These are phyloP conservation scores for Adoxophyes honmai DNA, from an alignment of 1,140 invertebrate species.

Conservation along the genomic window DNA sequence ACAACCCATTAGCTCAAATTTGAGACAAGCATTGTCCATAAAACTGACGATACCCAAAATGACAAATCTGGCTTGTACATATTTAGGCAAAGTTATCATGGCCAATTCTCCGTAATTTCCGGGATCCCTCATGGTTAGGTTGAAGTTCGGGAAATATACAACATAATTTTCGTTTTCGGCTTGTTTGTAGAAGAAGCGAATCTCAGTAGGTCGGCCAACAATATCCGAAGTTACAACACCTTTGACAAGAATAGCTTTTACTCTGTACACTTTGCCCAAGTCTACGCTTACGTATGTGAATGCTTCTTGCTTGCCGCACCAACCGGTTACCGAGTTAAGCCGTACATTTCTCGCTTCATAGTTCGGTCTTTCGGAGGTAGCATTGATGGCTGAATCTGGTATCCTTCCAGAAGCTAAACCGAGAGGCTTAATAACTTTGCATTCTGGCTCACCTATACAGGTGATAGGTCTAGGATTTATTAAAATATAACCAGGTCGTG, in stretches of 20 bases:
- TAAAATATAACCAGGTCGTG: constrained; percentile 93
- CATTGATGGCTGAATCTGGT: constrained; percentile 97
- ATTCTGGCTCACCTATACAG: constrained; percentile 95
- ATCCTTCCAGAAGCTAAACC: constrained; percentile 94
- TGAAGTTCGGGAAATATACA: constrained; percentile 97
- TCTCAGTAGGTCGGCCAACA: constrained; percentile 95
- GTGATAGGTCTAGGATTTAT: constrained; percentile 94
- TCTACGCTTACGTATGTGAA: constrained; percentile 98
- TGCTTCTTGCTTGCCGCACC: constrained; percentile 96
- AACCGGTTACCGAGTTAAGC: constrained; percentile 95
- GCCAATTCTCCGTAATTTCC: constrained; percentile 92
- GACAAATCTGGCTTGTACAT: constrained; percentile 94
- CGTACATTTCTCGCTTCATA: constrained; percentile 94
- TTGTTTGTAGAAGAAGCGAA: constrained; percentile 98
- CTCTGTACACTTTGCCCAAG: constrained; percentile 91
- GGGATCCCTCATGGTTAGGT: constrained; percentile 93
- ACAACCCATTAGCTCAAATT: constrained; percentile 97
- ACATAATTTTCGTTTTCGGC: constrained; percentile 95
- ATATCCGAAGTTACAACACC: constrained; percentile 97
- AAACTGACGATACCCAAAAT: constrained; percentile 96
- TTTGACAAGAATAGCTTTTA: constrained; percentile 95
- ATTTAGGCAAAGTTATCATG: constrained; percentile 96
- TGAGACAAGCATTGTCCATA: constrained; percentile 96
- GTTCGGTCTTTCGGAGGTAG: constrained; percentile 94
- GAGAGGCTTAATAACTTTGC: constrained; percentile 93